Evolutionary conservation across 2,797 vertebrate species (phyloP).

Genomic region (Balearica regulorum): DNA sequence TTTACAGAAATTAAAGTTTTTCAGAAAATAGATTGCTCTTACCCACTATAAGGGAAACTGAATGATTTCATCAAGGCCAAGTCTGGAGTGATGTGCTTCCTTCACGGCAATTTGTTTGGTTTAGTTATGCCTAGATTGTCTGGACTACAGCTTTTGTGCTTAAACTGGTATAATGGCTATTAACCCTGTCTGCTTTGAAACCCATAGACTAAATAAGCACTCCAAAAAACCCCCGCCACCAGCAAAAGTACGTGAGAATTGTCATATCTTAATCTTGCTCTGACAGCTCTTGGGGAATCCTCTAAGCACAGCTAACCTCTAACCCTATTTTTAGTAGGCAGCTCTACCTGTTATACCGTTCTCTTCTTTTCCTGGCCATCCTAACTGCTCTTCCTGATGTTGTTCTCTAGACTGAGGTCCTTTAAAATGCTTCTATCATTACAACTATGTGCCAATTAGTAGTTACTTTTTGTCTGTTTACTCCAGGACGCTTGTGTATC

Average conservation of each 20-base stretch:
- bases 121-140: not conserved
- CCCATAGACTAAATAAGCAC: not conserved
- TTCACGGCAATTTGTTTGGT: not conserved
- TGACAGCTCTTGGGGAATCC: not conserved
- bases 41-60: not conserved
- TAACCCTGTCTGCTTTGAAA: not conserved
- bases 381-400: not conserved
- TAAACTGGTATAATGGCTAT: not conserved
- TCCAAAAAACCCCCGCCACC: not conserved
- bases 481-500: not conserved
- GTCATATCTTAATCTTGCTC: not conserved
- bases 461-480: not conserved
- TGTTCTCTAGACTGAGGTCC: not conserved
- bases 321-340: not conserved
- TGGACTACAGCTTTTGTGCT: not conserved
- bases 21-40: not conserved
- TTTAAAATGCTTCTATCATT: not conserved
- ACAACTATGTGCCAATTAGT: not conserved
- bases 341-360: not conserved
- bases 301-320: not conserved
- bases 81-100: not conserved
- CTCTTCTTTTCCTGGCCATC: not conserved
- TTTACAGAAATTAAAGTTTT: not conserved
- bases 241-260: not conserved
- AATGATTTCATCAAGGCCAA: not conserved